phyloP scores from a whole-genome alignment of 2,888 invertebrate species.

The Helobdella robusta region DNA sequence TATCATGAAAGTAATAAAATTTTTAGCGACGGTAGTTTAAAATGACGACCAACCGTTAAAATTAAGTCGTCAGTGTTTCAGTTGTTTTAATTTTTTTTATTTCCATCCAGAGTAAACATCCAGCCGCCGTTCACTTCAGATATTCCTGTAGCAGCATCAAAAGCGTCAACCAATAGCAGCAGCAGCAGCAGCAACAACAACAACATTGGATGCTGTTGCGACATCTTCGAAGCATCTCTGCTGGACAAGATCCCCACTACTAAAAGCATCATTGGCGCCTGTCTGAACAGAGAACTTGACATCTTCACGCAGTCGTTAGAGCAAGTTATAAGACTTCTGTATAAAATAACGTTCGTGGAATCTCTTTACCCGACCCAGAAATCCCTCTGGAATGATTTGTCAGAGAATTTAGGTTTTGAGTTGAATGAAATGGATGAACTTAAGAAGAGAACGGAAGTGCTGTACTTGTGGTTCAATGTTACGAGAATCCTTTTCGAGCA shows the following conservation, averaged over 20 bases:
- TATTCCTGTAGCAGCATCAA: background rate
- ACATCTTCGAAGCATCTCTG: background rate
- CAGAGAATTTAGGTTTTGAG: too few relatives aligned
- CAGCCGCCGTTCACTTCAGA: background rate
- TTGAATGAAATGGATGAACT: constrained; percentile 61
- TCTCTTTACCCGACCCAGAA: constrained; percentile 73
- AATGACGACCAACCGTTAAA: too few relatives aligned
- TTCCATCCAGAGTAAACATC: too few relatives aligned
- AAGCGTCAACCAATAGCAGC: too few relatives aligned
- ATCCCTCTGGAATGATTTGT: constrained; percentile 65
- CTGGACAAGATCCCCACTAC: background rate
- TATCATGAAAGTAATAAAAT: too few relatives aligned
- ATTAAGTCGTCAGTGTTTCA: too few relatives aligned
- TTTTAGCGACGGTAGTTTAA: too few relatives aligned
- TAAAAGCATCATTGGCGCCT: constrained; percentile 12
- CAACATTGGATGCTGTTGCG: too few relatives aligned
- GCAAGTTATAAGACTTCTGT: constrained; percentile 65
- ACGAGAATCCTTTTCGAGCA: constrained; percentile 73
- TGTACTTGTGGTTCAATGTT: constrained; percentile 85
- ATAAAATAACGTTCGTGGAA: constrained; percentile 66
- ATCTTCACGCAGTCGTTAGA: constrained; percentile 65
- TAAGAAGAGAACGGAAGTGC: constrained; percentile 63
- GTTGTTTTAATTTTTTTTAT: too few relatives aligned
- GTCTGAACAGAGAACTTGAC: constrained; percentile 50
- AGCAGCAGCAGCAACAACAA: too few relatives aligned